Evolutionary conservation across 2,888 invertebrate species (phyloP), one percentile per base, ranked within the genome.

Genomic region (Hermaeophaga mercurialis): DNA sequence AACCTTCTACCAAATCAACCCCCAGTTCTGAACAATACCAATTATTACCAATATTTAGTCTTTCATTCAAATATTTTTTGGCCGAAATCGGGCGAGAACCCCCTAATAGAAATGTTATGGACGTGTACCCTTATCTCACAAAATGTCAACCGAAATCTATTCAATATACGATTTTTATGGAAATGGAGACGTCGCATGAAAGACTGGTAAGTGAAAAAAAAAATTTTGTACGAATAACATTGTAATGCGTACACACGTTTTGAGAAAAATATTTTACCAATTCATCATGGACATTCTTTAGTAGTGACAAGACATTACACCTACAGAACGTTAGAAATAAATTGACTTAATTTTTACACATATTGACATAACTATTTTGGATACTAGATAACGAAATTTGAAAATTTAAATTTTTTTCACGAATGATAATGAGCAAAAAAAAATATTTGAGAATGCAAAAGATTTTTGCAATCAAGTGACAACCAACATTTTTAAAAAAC

Each of bases 41-140:
- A 69, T 70, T 69, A 69, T 70, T 69, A 64, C 64, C 67, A 67
- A 68, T 68, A 70, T 69, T 68, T 67, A 66, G 66, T 63, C 60
- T 65, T 66, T 59, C 61, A 59, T 61, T 61, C 54, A 58, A 53
- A 56, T 57, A 58, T 56, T 63, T 58, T 62, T 58, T 58, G 45
- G 58, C 47, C 17, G 46, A 48, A 34, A 31, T 26, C 48, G 53
- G 33, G 53, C 45, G 49, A 45, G 46, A 38, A 44, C 39, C 56
- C n/a, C 56, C 49, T 57, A 57, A 61, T 61, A 61, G 61, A 61
- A 56, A 61, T 44, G 59, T 61, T 61, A 61, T 56, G 57, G 54
- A 54, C 53, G 43, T 8, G 45, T 44, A 56, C 56, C 56, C 56
- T 56, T 44, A 56, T 56, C 50, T 39, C 28, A 38, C 33, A 44